Percentiles rank a stretch among this genome's conserved stretches.
Evolutionary conservation across 2,888 invertebrate genomes (phyloP).

Genomic region (Eupelmus urozonus): DNA sequence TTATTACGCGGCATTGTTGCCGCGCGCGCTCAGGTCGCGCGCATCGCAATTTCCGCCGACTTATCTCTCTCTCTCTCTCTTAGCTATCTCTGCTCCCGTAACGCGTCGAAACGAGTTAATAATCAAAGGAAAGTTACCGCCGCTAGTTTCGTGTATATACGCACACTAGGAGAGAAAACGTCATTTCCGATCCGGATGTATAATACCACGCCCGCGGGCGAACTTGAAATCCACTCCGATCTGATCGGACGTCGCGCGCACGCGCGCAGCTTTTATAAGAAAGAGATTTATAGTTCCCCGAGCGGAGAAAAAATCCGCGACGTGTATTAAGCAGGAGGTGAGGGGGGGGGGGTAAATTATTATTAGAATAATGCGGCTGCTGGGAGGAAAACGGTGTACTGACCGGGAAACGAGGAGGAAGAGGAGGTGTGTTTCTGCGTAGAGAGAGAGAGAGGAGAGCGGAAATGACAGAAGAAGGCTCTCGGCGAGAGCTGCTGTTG

Average conservation of each 20-base stretch:
- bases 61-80: slow-evolving; percentile 8
- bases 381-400: slow-evolving; percentile 23
- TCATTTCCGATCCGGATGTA: slow-evolving; percentile 50
- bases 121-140: slow-evolving; percentile 45
- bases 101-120: slow-evolving; percentile 38
- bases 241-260: slow-evolving; percentile 12
- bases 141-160: slow-evolving; percentile 1
- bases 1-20: neutral
- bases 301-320: neutral
- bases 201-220: slow-evolving; percentile 40
- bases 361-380: slow-evolving; percentile 39
- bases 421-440: slow-evolving; percentile 13
- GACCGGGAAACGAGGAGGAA: slow-evolving; percentile 20
- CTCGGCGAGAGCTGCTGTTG: slow-evolving; percentile 14
- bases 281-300: slow-evolving; percentile 45
- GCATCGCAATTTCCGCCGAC: slow-evolving; percentile 51
- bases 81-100: neutral
- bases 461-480: slow-evolving; percentile 52
- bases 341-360: neutral
- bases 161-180: neutral
- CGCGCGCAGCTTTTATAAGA: slow-evolving; percentile 19
- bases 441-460: slow-evolving; percentile 1
- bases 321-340: neutral
- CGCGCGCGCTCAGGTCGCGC: slow-evolving; percentile 16
- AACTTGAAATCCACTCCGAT: slow-evolving; percentile 33